Conservation (phyloP, 2,113 vertebrate genomes). For the Clinocottus analis region DNA sequence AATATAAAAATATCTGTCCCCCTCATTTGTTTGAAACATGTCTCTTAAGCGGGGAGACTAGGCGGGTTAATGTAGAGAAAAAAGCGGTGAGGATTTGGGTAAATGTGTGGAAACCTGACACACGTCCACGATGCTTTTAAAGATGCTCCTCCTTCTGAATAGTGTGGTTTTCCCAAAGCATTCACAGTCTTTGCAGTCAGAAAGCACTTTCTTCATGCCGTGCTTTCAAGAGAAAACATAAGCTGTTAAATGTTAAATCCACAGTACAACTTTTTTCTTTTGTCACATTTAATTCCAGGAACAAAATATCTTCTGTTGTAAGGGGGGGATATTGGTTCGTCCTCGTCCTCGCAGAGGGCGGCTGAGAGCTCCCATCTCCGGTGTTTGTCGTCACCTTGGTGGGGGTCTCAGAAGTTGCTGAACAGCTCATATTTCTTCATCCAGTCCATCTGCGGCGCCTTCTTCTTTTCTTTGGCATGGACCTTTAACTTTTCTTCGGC, state of each 20-base stretch:
- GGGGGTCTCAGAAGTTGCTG: constrained; percentile 92
- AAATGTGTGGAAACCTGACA: constrained; percentile 34
- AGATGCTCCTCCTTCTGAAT: constrained; percentile 15
- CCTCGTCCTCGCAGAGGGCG: neutral
- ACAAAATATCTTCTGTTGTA: constrained; percentile 16
- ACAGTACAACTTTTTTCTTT: constrained; percentile 12
- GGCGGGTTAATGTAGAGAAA: neutral
- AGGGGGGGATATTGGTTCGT: constrained; percentile 13
- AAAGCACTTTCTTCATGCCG: neutral
- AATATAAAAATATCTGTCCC: constrained; percentile 70
- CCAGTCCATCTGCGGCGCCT: constrained; percentile 98
- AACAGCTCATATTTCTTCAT: constrained; percentile 97
- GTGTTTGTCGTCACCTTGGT: constrained; percentile 1
- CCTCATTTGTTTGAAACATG: constrained; percentile 5
- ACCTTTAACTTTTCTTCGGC: constrained; percentile 96
- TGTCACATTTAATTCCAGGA: constrained; percentile 50
- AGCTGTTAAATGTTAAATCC: constrained; percentile 35
- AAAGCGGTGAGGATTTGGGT: constrained; percentile 6
- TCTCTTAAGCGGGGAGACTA: constrained; percentile 12
- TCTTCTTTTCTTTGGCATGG: constrained; percentile 91
- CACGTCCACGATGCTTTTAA: neutral
- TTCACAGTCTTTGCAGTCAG: constrained; percentile 13
- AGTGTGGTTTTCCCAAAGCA: neutral
- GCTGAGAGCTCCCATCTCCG: constrained; percentile 11
- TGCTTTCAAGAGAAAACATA: neutral